A percentile compares a stretch with the other conserved stretches of the same genome.
These are phyloP conservation scores for Pachypsylla venusta DNA, from an alignment of 1,140 invertebrate genomes.

Conservation along the genomic window DNA sequence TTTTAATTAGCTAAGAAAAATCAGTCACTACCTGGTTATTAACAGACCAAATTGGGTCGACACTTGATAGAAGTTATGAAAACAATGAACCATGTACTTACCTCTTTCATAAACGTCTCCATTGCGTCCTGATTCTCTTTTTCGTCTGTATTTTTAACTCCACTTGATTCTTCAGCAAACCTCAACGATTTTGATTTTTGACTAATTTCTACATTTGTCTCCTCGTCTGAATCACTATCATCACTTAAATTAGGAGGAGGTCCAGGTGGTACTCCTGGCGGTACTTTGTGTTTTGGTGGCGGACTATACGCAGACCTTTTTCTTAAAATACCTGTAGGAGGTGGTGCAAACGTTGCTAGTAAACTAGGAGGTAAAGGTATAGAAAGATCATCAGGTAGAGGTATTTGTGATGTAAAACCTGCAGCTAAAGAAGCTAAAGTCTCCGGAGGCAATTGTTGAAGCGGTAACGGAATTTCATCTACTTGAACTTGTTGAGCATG, in stretches of 20 bases:
- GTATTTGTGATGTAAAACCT: slow-evolving; percentile 56
- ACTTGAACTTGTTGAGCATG: slow-evolving; percentile 79
- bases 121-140: slow-evolving; percentile 47
- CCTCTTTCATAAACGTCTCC: slow-evolving; percentile 80
- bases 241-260: slow-evolving; percentile 58
- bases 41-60: too few species aligned
- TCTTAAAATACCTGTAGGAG: slow-evolving; percentile 51
- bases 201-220: not conserved
- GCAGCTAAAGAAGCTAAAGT: slow-evolving; percentile 30
- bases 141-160: slow-evolving; percentile 22
- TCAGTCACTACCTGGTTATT: too few species aligned
- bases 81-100: slow-evolving; percentile 15
- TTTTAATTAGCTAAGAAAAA: too few species aligned
- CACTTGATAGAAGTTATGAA: too few species aligned
- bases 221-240: slow-evolving; percentile 25
- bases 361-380: slow-evolving; percentile 33
- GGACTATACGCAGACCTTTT: slow-evolving; percentile 45
- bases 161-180: slow-evolving; percentile 29
- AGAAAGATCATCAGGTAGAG: slow-evolving; percentile 45
- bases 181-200: slow-evolving; percentile 16
- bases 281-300: slow-evolving; percentile 34
- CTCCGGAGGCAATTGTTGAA: slow-evolving; percentile 31
- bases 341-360: slow-evolving; percentile 28
- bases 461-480: slow-evolving; percentile 91
- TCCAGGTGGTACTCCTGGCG: slow-evolving; percentile 76